phyloP scores from a whole-genome alignment of 2,113 vertebrate genomes.

The Nannospalax galili region DNA sequence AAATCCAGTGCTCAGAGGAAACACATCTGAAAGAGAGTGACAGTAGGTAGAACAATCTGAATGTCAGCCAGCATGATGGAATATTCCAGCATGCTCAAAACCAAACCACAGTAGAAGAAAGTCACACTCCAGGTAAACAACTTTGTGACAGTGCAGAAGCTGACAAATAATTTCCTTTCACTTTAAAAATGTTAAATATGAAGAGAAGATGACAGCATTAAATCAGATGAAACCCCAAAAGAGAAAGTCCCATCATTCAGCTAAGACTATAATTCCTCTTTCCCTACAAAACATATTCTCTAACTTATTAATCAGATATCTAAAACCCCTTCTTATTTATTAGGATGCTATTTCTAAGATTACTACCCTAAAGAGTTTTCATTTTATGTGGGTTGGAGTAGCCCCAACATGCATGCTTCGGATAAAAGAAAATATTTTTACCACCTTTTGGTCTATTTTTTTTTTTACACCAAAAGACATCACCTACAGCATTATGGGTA shows the following conservation, averaged over 20 bases:
- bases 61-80: neutral
- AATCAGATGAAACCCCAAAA: neutral
- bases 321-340: neutral
- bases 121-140: neutral
- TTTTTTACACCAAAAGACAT: neutral
- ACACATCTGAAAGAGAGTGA: neutral
- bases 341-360: neutral
- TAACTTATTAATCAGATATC: neutral
- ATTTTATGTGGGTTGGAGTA: neutral
- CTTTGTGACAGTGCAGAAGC: neutral
- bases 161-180: neutral
- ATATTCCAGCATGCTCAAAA: neutral
- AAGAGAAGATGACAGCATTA: neutral
- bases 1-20: neutral
- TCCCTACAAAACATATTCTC: neutral
- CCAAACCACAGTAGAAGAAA: neutral
- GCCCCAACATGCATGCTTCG: neutral
- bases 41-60: neutral
- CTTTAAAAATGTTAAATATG: neutral
- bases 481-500: too few species aligned
- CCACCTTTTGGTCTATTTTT: neutral
- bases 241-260: neutral
- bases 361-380: neutral
- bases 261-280: neutral
- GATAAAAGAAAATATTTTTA: neutral